phyloP scores from a whole-genome alignment of 2,888 invertebrate genomes.

The Thyatira batis region DNA sequence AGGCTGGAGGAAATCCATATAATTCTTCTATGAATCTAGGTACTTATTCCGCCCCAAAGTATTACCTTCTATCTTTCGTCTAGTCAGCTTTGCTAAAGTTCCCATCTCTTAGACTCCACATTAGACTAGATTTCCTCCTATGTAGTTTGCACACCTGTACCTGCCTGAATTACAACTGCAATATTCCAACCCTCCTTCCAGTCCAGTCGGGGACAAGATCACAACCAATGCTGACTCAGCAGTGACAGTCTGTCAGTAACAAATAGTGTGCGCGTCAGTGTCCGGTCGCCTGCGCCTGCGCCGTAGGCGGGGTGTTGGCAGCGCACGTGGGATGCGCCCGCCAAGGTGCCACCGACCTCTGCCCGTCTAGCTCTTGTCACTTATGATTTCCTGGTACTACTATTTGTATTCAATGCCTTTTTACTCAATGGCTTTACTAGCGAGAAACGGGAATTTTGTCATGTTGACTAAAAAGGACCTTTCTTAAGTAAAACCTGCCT shows the following conservation, averaged over 20 bases:
- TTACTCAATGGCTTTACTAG: not conserved
- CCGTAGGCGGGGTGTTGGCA: not conserved
- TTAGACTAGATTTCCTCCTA: too few species aligned
- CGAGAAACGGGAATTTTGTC: not conserved
- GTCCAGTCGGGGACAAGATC: too few species aligned
- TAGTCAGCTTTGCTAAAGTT: too few species aligned
- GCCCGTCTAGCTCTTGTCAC: not conserved
- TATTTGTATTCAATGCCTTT: slow-evolving; percentile 1
- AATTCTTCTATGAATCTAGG: too few species aligned
- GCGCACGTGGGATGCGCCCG: slow-evolving; percentile 6
- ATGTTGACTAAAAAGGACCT: not conserved
- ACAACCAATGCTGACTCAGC: not conserved
- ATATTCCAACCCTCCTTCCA: too few species aligned
- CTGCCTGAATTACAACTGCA: too few species aligned
- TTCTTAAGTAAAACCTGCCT: not conserved
- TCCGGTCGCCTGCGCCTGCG: not conserved
- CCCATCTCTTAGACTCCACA: too few species aligned
- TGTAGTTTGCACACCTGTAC: too few species aligned
- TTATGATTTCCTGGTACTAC: slow-evolving; percentile 2
- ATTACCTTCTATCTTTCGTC: too few species aligned
- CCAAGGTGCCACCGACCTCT: slow-evolving; percentile 33
- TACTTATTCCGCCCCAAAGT: too few species aligned
- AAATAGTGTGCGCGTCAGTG: not conserved
- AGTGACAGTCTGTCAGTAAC: not conserved
- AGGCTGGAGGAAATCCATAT: too few species aligned